These are phyloP conservation scores for Araneus ventricosus DNA, from an alignment of 1,140 invertebrate genomes.

Conservation along the genomic window DNA sequence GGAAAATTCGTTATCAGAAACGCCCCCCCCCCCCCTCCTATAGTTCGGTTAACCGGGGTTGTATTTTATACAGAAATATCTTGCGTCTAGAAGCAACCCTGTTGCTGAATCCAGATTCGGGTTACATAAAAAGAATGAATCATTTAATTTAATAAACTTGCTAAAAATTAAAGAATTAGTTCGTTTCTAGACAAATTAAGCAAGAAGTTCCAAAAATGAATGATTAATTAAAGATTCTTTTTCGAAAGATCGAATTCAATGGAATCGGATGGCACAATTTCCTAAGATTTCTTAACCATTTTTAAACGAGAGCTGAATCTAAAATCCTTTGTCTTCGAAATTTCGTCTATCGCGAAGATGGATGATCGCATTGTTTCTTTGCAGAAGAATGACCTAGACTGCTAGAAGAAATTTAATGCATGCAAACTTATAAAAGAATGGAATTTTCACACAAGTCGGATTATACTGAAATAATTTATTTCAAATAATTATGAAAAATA, in stretches of 20 bases:
- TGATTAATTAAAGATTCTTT: not conserved
- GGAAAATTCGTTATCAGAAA: too few species aligned
- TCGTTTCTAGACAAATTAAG: too few species aligned
- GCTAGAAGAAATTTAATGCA: not conserved
- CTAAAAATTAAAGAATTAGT: too few species aligned
- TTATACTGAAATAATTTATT: not conserved
- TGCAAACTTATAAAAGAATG: not conserved
- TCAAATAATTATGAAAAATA: not conserved
- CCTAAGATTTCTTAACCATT: not conserved
- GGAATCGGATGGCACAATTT: constrained; percentile 11
- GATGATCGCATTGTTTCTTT: not conserved
- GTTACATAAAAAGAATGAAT: too few species aligned
- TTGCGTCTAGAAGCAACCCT: too few species aligned
- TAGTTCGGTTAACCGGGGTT: too few species aligned
- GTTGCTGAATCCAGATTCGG: too few species aligned
- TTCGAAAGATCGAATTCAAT: not conserved
- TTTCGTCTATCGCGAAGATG: not conserved
- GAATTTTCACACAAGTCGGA: not conserved
- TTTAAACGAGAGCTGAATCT: not conserved
- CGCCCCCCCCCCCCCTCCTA: too few species aligned
- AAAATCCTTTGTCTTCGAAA: not conserved
- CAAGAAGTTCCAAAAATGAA: not conserved
- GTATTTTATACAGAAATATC: too few species aligned
- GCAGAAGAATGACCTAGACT: not conserved
- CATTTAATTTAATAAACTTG: too few species aligned